phyloP scores from a whole-genome alignment of 2,888 invertebrate species.

The Sminthurinus aureus region DNA sequence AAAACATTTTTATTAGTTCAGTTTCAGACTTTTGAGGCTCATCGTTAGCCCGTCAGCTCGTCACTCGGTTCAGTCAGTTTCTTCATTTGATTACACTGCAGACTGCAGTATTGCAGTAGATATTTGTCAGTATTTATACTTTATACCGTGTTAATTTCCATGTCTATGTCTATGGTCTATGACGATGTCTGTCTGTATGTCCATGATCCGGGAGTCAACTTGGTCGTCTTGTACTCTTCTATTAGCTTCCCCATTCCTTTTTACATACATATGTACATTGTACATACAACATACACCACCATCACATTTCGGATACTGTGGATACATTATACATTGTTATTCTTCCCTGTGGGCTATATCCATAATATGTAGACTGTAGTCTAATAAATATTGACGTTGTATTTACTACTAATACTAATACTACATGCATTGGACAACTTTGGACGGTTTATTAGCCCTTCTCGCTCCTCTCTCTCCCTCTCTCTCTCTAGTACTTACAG shows the following conservation, averaged over 20 bases:
- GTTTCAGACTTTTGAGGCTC: neutral
- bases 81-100: neutral
- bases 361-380: neutral
- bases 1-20: conserved; percentile 1
- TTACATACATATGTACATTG: too few species aligned
- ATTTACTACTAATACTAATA: neutral
- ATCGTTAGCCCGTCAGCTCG: neutral
- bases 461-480: neutral
- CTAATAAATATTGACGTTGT: conserved; percentile 1
- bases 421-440: neutral
- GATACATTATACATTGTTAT: neutral
- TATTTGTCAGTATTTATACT: conserved; percentile 2
- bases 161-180: neutral
- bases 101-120: neutral
- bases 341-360: neutral
- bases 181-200: neutral
- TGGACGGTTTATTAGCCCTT: neutral
- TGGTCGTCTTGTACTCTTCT: neutral
- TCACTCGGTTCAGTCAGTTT: neutral
- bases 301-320: too few species aligned
- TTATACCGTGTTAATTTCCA: neutral
- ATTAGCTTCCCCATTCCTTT: neutral
- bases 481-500: too few species aligned
- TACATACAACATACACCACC: too few species aligned
- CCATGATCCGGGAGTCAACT: neutral